Percentiles rank a stretch among this genome's conserved stretches.
Evolutionary conservation across 2,888 invertebrate species (phyloP).

Genomic region (Gortyna flavago): DNA sequence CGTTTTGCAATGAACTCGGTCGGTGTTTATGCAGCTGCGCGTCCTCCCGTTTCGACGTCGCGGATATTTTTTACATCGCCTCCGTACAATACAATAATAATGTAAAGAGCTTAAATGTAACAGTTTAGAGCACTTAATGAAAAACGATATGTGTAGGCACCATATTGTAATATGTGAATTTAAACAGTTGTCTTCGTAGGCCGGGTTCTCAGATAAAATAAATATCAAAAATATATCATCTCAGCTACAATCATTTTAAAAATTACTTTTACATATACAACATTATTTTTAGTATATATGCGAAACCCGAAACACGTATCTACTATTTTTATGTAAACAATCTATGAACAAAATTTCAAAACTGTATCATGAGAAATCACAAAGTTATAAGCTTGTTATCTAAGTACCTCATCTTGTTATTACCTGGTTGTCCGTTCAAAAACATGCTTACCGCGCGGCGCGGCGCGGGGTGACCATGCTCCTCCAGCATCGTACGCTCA

Average conservation of each 20-base stretch:
- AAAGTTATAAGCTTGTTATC: too few species aligned
- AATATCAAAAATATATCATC: not conserved
- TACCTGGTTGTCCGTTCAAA: too few species aligned
- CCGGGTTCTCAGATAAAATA: not conserved
- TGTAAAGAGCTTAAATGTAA: constrained; percentile 85
- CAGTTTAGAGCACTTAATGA: constrained; percentile 77
- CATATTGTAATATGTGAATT: not conserved
- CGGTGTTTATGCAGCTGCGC: constrained; percentile 71
- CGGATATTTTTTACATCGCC: constrained; percentile 67
- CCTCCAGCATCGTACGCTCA: too few species aligned
- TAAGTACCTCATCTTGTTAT: too few species aligned
- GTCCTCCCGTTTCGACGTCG: constrained; percentile 48
- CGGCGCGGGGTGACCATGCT: too few species aligned
- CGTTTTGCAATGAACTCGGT: constrained; percentile 11
- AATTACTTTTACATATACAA: not conserved
- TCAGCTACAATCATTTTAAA: not conserved
- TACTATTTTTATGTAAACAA: too few species aligned
- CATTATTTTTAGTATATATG: too few species aligned
- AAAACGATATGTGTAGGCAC: constrained; percentile 50
- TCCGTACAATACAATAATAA: constrained; percentile 80
- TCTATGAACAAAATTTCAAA: too few species aligned
- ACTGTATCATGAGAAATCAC: too few species aligned
- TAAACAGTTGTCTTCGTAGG: not conserved
- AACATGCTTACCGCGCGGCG: too few species aligned
- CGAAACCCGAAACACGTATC: too few species aligned